These are phyloP conservation scores for Penelope pileata DNA, from an alignment of 2,113 vertebrate species.

Conservation along the genomic window DNA sequence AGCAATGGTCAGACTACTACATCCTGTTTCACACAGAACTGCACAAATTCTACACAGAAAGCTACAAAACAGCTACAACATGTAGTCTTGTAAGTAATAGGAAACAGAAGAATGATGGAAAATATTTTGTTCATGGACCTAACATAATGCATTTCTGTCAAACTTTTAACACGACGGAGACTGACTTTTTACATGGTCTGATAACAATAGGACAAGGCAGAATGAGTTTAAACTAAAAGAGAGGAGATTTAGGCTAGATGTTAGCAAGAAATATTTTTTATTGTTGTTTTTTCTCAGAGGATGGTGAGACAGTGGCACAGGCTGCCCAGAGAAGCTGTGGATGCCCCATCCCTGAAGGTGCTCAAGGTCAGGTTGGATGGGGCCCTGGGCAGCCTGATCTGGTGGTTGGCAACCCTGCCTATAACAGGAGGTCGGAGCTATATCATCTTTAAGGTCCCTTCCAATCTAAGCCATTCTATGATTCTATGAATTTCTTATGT, in stretches of 20 bases:
- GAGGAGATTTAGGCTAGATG: too few relatives aligned
- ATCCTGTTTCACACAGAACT: neutral
- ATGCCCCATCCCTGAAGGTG: neutral
- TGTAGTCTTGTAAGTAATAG: neutral
- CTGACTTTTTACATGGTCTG: too few relatives aligned
- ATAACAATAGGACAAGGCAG: too few relatives aligned
- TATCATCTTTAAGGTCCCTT: too few relatives aligned
- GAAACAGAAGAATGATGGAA: neutral
- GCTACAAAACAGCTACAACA: neutral
- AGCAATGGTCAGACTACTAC: neutral
- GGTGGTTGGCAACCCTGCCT: too few relatives aligned
- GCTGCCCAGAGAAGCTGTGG: neutral
- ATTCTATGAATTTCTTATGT: neutral
- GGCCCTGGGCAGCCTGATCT: too few relatives aligned
- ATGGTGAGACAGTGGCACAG: neutral
- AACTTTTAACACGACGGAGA: neutral
- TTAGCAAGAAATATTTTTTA: too few relatives aligned
- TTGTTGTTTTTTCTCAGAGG: neutral
- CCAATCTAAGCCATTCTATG: too few relatives aligned
- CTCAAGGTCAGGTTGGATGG: neutral
- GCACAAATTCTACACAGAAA: neutral
- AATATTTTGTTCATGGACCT: neutral
- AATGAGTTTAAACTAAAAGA: too few relatives aligned
- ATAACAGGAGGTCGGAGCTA: too few relatives aligned
- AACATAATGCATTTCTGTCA: neutral